Conservation (phyloP, 2,888 invertebrate genomes). For the Diarsia mendica region DNA sequence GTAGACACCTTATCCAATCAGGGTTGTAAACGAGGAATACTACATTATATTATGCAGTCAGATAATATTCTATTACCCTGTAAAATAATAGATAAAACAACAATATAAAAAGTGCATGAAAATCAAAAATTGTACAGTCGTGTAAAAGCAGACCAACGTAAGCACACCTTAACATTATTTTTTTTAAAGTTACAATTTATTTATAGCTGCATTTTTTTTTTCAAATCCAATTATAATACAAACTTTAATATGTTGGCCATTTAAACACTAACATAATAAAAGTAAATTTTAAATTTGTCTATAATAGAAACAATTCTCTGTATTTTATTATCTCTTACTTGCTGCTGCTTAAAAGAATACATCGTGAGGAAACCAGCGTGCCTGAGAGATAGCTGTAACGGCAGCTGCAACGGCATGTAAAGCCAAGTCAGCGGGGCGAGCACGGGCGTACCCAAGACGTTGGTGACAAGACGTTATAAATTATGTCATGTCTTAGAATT, state of each 20-base stretch:
- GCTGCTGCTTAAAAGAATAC: too few relatives aligned
- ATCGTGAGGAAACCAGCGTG: too few relatives aligned
- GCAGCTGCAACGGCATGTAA: too few relatives aligned
- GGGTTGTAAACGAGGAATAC: conserved; percentile 10
- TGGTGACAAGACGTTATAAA: too few relatives aligned
- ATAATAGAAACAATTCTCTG: neutral
- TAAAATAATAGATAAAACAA: conserved; percentile 21
- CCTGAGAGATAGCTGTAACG: too few relatives aligned
- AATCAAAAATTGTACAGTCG: conserved; percentile 5
- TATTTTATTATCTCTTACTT: neutral
- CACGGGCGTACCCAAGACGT: too few relatives aligned
- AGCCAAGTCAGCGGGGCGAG: too few relatives aligned
- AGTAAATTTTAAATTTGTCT: neutral
- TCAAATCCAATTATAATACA: neutral
- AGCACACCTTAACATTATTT: neutral
- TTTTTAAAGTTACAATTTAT: neutral
- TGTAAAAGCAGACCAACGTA: conserved; percentile 6
- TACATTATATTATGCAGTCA: neutral
- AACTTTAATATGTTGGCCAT: neutral
- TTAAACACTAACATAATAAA: neutral
- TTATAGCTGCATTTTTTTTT: conserved; percentile 33
- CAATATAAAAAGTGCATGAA: conserved; percentile 25
- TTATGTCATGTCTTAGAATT: too few relatives aligned
- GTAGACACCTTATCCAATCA: conserved; percentile 15
- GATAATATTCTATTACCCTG: conserved; percentile 18